Evolutionary conservation across 30 jellyfish, hydroid and myxozoan species (phyloP).

Genomic region (Haliclystus octoradiatus): DNA sequence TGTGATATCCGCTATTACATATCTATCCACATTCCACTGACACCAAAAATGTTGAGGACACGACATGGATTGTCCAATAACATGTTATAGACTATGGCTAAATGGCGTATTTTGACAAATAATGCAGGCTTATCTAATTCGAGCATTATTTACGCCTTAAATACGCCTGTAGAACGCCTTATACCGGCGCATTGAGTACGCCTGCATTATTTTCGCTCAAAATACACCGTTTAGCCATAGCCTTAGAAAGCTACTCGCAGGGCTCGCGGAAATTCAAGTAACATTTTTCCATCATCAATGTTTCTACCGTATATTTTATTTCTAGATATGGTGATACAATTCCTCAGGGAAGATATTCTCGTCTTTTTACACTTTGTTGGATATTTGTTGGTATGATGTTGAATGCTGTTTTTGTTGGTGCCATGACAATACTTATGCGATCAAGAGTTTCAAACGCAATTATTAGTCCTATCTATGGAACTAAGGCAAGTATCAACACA

Average conservation of each 20-base stretch:
- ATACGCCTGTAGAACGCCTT: too few relatives aligned
- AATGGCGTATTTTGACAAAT: too few relatives aligned
- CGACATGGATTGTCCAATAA: too few relatives aligned
- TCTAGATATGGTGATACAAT: conserved; percentile 77
- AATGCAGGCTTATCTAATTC: too few relatives aligned
- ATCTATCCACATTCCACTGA: too few relatives aligned
- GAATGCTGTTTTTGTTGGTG: conserved; percentile 54
- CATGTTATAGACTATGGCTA: too few relatives aligned
- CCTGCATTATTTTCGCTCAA: background rate
- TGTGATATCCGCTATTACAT: too few relatives aligned
- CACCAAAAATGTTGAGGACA: too few relatives aligned
- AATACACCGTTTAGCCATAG: background rate
- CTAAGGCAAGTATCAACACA: background rate
- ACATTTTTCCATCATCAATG: background rate
- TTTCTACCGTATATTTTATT: background rate
- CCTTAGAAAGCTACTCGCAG: background rate
- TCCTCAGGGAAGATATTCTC: conserved; percentile 49
- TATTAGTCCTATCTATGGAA: background rate
- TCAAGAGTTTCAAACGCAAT: background rate
- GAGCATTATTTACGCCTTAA: too few relatives aligned
- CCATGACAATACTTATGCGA: conserved; percentile 33
- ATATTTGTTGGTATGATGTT: conserved; percentile 62
- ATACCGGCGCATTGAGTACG: background rate
- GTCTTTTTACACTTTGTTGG: conserved; percentile 41
- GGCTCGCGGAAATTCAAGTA: background rate